Evolutionary conservation across 2,113 vertebrate genomes (phyloP), one percentile per base, ranked within the genome.

Genomic region (Embiotoca jacksoni): DNA sequence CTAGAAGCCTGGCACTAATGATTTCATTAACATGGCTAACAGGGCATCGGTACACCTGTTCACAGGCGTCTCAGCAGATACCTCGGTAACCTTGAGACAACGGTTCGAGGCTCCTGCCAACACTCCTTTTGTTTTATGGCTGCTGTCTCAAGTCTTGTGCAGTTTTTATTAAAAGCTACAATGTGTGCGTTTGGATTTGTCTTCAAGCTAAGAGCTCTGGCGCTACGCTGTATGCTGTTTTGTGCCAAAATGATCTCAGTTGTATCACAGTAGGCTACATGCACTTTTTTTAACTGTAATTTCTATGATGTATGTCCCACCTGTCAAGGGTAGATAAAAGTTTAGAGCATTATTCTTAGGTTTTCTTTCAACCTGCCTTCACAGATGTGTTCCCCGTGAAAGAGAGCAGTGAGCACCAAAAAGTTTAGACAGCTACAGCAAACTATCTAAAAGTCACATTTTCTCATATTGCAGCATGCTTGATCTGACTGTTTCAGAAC

Each of bases 11-110:
- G 92, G 88, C 93, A 89, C 90, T 93, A 92, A 94, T 92, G 86
- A 91, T 91, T 93, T 92, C 88, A 93, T 93, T 92, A 92, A 93
- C 91, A 93, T 90, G 90, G 86, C 87, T 91, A 92, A 91, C 83
- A 84, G 87, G 92, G 86, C 88, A 86, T 82, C 69, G 53, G 77
- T 91, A 92, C 92, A 94, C 91, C 91, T 94, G 92, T 91, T 93
- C 91, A 75, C 73, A 82, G 56, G 75, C 86, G 64, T 83, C 74
- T 71, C 86, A 86, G 77, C 92, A 82, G 90, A 86, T 89, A 83
- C 87, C 80, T 81, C 32, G 3, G 86, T 94, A 91, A 94, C 93
- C 93, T 94, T 93, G 90, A 89, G 90, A 86, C 88, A 79, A 74
- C 59, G 78, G 79, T 88, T 89, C 30, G 31, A 88, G 68, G 76